phyloP scores from a whole-genome alignment of 2,797 vertebrate genomes.

The Momotus momota region DNA sequence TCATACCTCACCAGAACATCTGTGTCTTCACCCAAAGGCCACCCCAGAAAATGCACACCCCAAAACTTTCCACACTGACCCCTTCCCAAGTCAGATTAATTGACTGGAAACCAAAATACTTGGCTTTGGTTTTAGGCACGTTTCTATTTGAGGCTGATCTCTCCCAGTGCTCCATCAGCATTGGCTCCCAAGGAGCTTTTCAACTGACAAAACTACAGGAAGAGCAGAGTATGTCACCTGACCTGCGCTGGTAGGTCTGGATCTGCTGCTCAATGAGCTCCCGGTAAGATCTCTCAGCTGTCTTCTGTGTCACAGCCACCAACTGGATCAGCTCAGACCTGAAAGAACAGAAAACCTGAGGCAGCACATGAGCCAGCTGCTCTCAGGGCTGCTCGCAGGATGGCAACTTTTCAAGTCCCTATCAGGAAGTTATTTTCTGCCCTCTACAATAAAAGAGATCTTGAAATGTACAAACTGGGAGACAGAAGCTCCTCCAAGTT shows the following conservation, averaged over 20 bases:
- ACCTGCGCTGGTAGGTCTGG: slow-evolving; percentile 95
- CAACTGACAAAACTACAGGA: neutral
- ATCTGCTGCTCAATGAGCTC: slow-evolving; percentile 96
- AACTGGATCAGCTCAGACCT: slow-evolving; percentile 97
- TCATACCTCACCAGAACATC: neutral
- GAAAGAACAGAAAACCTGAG: neutral
- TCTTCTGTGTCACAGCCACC: slow-evolving; percentile 94
- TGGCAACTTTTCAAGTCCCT: neutral
- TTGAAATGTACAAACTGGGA: neutral
- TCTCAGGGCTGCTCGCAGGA: neutral
- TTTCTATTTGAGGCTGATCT: neutral
- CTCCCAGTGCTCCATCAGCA: neutral
- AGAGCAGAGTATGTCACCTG: neutral
- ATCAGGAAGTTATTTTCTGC: neutral
- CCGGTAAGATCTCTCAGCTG: slow-evolving; percentile 88
- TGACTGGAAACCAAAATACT: neutral
- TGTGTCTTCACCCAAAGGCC: neutral
- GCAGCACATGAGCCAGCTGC: neutral
- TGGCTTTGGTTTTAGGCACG: neutral
- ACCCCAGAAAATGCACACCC: neutral
- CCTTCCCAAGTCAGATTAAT: neutral
- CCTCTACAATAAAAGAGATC: neutral
- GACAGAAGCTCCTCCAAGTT: neutral
- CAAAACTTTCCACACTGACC: neutral
- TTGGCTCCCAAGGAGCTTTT: neutral